Base-by-base conservation (phyloP, 2,113 vertebrate genomes). In the Xiphias gladius region DNA sequence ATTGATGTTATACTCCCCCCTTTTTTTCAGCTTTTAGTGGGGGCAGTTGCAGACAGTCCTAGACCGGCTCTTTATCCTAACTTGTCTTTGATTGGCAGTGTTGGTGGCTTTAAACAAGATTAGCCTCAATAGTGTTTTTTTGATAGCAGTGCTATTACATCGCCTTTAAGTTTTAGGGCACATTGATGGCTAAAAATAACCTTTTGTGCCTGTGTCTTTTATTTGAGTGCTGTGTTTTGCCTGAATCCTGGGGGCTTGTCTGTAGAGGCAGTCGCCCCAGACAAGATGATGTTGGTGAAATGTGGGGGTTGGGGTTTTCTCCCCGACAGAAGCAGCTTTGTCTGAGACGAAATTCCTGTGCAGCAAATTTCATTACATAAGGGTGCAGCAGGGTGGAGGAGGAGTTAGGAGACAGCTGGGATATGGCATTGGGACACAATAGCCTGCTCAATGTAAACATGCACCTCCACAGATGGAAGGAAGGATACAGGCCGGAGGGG, bases 301-400 rank as follows among this genome's bases (percentile, higher is more conserved):
- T 3, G 75, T 84, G 93, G 92, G 91, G 92, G 92, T 74, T 88
- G 90, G 84, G 73, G 50, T 57, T 88, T 82, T 82, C 24, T 71
- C 70, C 68, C 35, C 19, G 57, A 95, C 93, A 92, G 90, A 92
- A 86, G 89, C 76, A 70, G 85, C 94, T 95, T 95, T 95, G 95
- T 96, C 90, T 90, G 90, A 84, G 76, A 75, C 8, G 58, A 84
- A 87, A 95, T 95, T 96, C 92, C 95, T 94, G 85, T 86, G 93
- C 92, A 90, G 93, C 71, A 90, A 80, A 91, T 89, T 76, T 86
- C 86, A 92, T 95, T 95, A 88, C 92, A 93, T 94, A 93, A 94
- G 82, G 82, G 41, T 87, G 76, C 58, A 67, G 75, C 13, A 46
- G 84, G 72, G 22, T 52, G 85, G 90, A 86, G 89, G 88, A 48